Conservation (phyloP, 1,140 invertebrate genomes). For the Semibalanus balanoides region DNA sequence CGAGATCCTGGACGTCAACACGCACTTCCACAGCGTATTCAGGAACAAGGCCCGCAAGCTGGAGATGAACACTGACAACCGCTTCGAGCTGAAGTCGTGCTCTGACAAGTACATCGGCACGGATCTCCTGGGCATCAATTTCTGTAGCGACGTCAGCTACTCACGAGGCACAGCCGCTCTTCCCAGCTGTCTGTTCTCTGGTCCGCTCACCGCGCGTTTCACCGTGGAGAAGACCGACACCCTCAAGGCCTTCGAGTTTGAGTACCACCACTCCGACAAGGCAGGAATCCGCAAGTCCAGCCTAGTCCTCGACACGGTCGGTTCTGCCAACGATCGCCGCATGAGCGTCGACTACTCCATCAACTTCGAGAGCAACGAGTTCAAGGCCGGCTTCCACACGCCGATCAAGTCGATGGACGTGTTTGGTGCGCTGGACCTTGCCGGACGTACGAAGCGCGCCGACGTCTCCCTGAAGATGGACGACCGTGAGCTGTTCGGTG, state of each 20-base stretch:
- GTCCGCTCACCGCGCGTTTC: neutral
- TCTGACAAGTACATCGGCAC: neutral
- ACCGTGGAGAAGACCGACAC: neutral
- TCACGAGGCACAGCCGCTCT: neutral
- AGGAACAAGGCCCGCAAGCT: neutral
- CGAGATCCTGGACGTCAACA: neutral
- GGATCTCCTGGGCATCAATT: neutral
- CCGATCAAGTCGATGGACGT: neutral
- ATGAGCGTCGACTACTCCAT: neutral
- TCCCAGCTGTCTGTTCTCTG: neutral
- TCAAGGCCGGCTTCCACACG: neutral
- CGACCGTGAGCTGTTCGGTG: neutral
- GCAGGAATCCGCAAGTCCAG: neutral
- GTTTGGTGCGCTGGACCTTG: neutral
- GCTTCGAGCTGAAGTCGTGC: neutral
- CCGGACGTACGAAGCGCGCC: neutral
- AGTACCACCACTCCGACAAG: neutral
- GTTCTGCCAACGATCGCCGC: neutral
- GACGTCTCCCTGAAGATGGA: neutral
- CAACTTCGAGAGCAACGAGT: neutral
- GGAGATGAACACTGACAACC: constrained; percentile 1
- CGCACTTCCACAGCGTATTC: neutral
- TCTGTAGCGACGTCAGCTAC: neutral
- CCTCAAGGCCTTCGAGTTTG: neutral
- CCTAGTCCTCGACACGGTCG: neutral